phyloP scores from a whole-genome alignment of 2,797 vertebrate genomes.

The Myripristis jacobus region DNA sequence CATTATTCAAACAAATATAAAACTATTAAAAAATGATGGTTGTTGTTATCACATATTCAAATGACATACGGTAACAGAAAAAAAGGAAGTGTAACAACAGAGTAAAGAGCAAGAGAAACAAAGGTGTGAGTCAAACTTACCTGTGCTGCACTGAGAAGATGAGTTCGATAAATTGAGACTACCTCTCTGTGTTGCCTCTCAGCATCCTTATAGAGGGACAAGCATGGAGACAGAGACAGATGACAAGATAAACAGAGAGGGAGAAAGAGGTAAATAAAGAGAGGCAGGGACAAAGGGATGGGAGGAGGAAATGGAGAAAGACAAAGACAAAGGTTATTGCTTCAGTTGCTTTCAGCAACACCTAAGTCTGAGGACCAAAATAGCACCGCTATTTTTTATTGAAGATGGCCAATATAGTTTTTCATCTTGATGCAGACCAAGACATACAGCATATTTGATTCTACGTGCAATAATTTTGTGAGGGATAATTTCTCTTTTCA shows the following conservation, averaged over 20 bases:
- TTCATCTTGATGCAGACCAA: background rate
- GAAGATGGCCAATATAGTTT: background rate
- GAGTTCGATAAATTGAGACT: constrained; percentile 95
- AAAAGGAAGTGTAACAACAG: background rate
- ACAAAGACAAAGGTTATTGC: background rate
- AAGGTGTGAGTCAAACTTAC: constrained; percentile 56
- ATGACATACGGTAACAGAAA: background rate
- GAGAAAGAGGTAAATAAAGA: background rate
- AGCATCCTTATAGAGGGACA: constrained; percentile 85
- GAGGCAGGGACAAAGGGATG: background rate
- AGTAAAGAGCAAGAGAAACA: background rate
- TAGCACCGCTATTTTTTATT: background rate
- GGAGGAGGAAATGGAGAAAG: background rate
- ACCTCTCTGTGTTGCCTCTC: constrained; percentile 97
- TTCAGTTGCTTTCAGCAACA: background rate
- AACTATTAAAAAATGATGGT: too few relatives aligned
- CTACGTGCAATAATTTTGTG: too few relatives aligned
- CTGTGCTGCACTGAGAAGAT: constrained; percentile 95
- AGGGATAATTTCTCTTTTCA: too few relatives aligned
- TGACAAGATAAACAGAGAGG: background rate
- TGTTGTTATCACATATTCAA: too few relatives aligned
- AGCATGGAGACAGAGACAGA: background rate
- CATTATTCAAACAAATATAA: too few relatives aligned
- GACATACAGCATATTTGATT: too few relatives aligned
- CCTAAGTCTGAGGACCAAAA: background rate